Conservation (phyloP, 2,113 vertebrate species). For the Corvus cornix region DNA sequence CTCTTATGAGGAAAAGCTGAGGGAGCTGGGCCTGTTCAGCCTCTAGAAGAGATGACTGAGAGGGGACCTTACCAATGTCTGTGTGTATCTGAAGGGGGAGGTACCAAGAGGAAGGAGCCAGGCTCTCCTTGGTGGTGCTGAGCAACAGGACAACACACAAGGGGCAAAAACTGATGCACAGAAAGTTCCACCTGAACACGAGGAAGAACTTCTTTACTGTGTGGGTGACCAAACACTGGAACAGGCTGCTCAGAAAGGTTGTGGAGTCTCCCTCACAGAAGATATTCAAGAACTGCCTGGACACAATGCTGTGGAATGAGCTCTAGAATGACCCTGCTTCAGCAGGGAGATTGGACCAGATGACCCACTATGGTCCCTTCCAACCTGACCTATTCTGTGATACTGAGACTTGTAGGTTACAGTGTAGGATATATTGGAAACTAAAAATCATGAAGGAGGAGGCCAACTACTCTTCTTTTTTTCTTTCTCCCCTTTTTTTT, state of each 20-base stretch:
- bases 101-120: neutral
- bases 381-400: neutral
- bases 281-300: neutral
- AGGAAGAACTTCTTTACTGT: neutral
- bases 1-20: neutral
- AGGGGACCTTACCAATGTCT: neutral
- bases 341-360: neutral
- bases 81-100: neutral
- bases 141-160: neutral
- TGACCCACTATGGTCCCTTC: neutral
- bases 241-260: neutral
- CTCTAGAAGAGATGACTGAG: neutral
- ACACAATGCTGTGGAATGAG: neutral
- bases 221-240: neutral
- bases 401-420: neutral
- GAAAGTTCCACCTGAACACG: neutral
- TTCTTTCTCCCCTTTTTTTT: accelerated
- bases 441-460: neutral
- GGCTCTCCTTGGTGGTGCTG: neutral
- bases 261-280: neutral
- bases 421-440: neutral
- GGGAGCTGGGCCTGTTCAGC: neutral
- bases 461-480: neutral
- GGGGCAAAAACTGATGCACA: neutral
- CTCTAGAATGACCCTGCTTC: neutral